Conservation (phyloP, 2,888 invertebrate genomes). For the Imbricaverruca yamaguchii region DNA sequence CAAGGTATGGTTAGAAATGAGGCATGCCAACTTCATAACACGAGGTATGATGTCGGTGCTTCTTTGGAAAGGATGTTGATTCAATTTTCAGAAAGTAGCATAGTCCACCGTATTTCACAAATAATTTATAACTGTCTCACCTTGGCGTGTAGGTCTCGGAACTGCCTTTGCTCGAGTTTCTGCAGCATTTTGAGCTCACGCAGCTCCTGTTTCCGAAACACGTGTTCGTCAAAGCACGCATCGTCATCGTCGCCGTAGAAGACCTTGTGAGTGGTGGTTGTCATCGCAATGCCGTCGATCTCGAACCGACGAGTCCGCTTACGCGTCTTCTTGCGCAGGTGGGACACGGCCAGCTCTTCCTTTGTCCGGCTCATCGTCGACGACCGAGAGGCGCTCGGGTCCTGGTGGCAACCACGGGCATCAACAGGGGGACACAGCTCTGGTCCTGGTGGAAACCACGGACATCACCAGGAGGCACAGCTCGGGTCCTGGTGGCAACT, state of each 20-base stretch:
- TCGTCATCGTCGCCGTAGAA: constrained; percentile 40
- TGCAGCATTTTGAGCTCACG: constrained; percentile 95
- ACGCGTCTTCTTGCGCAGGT: constrained; percentile 82
- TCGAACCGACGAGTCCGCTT: constrained; percentile 95
- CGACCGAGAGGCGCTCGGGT: background rate
- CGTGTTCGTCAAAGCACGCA: constrained; percentile 36
- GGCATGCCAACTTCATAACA: too few relatives aligned
- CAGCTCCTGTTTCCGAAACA: constrained; percentile 75
- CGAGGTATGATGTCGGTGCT: too few relatives aligned
- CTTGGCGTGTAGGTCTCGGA: constrained; percentile 87
- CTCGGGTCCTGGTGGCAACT: background rate
- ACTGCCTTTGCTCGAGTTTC: constrained; percentile 97
- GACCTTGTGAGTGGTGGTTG: constrained; percentile 85
- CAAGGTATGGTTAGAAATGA: too few relatives aligned
- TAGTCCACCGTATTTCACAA: too few relatives aligned
- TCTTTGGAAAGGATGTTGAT: too few relatives aligned
- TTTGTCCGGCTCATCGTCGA: constrained; percentile 50
- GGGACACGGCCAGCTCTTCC: constrained; percentile 58
- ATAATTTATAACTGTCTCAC: constrained; percentile 43
- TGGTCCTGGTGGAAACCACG: background rate
- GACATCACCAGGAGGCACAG: background rate
- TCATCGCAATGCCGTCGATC: constrained; percentile 93
- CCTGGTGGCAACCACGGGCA: background rate
- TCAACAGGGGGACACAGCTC: background rate
- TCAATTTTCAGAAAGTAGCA: too few relatives aligned